phyloP scores from a whole-genome alignment of 2,888 invertebrate species.

The Alsophila aescularia region DNA sequence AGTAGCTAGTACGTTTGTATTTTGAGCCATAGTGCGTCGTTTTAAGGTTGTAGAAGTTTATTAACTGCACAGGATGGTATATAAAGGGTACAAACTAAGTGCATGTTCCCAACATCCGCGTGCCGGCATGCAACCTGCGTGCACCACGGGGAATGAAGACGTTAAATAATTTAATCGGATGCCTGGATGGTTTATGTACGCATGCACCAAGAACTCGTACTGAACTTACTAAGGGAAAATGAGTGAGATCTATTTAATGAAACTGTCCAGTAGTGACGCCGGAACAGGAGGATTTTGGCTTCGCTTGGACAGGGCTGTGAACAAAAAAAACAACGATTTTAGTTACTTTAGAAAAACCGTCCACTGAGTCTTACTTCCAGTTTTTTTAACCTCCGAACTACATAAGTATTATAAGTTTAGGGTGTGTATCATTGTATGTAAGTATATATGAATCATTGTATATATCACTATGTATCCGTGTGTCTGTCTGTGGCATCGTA shows the following conservation, averaged over 20 bases:
- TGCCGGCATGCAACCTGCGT: constrained; percentile 78
- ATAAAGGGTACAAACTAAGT: constrained; percentile 48
- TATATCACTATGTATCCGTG: no score
- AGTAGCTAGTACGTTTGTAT: background rate
- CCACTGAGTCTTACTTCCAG: no score
- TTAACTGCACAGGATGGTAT: constrained; percentile 1
- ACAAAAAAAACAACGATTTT: no score
- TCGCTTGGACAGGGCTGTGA: no score
- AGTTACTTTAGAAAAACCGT: no score
- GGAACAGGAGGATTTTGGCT: no score
- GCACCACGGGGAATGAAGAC: constrained; percentile 81
- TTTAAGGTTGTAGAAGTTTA: background rate
- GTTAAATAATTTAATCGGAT: constrained; percentile 83
- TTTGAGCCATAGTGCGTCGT: constrained; percentile 1
- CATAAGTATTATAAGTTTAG: no score
- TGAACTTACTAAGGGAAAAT: constrained; percentile 28
- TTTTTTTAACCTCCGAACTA: no score
- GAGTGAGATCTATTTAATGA: constrained; percentile 39
- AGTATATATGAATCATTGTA: no score
- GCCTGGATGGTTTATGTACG: constrained; percentile 72
- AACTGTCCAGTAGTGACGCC: constrained; percentile 38
- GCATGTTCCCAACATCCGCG: constrained; percentile 71
- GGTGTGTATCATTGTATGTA: no score
- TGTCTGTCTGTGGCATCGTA: no score
- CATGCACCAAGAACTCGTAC: constrained; percentile 56